Percentiles rank a stretch among this genome's conserved stretches.
phyloP scores from a whole-genome alignment of 2,797 vertebrate genomes.

The Babyrousa celebensis region DNA sequence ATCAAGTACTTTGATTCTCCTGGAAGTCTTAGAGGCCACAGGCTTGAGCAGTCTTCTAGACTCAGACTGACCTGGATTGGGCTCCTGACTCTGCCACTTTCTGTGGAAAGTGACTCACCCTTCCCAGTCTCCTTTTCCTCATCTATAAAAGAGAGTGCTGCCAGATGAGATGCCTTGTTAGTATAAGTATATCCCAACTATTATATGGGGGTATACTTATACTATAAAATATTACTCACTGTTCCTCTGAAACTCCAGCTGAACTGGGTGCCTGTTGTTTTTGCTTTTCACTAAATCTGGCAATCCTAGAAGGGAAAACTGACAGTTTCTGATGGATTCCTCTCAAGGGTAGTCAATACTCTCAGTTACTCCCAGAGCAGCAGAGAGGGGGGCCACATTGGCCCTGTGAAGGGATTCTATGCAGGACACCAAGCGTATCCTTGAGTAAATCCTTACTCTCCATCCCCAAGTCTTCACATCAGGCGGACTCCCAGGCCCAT shows the following conservation, averaged over 20 bases:
- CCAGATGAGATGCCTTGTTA: background rate
- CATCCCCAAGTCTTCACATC: too few relatives aligned
- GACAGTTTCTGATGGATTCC: background rate
- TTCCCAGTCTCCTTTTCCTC: background rate
- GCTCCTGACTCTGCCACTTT: background rate
- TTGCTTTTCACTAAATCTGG: background rate
- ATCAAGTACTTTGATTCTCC: background rate
- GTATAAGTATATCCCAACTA: background rate
- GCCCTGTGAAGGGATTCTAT: background rate
- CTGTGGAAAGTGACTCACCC: background rate
- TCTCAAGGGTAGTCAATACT: background rate
- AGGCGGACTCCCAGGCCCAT: background rate
- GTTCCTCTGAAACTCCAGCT: background rate
- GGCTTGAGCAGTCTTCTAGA: background rate
- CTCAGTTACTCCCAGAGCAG: background rate
- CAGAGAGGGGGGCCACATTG: fast-evolving
- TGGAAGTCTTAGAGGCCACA: background rate
- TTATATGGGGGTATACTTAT: background rate
- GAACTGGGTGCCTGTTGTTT: background rate
- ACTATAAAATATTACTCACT: background rate
- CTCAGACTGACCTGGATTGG: background rate
- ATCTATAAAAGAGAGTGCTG: background rate
- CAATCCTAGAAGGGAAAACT: background rate
- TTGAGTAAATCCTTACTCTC: background rate
- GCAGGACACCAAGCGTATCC: background rate